A percentile compares a stretch with the other conserved stretches of the same genome.
Conservation (phyloP, 2,888 invertebrate genomes). For the Scaptomyza cyrtandrae region DNA sequence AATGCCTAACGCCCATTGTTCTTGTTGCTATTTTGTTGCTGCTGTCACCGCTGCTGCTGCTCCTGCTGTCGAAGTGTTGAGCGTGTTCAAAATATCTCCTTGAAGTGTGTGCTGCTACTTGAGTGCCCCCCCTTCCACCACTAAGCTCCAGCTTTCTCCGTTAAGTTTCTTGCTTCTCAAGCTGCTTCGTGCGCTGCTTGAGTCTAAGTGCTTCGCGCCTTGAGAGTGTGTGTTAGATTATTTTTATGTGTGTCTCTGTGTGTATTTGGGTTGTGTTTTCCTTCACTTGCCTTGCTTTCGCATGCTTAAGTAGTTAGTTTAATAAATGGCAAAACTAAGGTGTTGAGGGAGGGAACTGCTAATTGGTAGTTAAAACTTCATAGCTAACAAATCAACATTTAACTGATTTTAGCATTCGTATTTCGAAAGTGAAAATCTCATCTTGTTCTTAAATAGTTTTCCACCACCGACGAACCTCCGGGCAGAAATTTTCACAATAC, state of each 20-base stretch:
- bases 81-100: constrained; percentile 71
- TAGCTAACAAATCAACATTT: constrained; percentile 13
- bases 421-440: constrained; percentile 20
- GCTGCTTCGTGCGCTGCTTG: constrained; percentile 42
- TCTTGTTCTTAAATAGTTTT: constrained; percentile 11
- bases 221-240: constrained; percentile 65
- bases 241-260: constrained; percentile 45
- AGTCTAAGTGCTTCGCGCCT: constrained; percentile 56
- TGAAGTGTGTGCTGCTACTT: constrained; percentile 70
- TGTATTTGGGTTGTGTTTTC: constrained; percentile 31
- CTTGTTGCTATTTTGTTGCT: constrained; percentile 60
- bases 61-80: constrained; percentile 55
- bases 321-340: constrained; percentile 67
- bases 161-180: constrained; percentile 9
- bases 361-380: constrained; percentile 27
- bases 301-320: constrained; percentile 72
- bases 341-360: neutral
- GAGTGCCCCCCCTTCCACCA: constrained; percentile 33
- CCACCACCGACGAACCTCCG: neutral
- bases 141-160: constrained; percentile 3
- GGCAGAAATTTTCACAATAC: constrained; percentile 1
- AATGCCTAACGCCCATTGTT: constrained; percentile 64
- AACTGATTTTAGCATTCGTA: constrained; percentile 28
- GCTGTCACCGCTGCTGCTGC: constrained; percentile 36
- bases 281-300: constrained; percentile 42